These are phyloP conservation scores for Turritopsis dohrnii DNA, from an alignment of 30 jellyfish, hydroid and myxozoan species.

Conservation along the genomic window DNA sequence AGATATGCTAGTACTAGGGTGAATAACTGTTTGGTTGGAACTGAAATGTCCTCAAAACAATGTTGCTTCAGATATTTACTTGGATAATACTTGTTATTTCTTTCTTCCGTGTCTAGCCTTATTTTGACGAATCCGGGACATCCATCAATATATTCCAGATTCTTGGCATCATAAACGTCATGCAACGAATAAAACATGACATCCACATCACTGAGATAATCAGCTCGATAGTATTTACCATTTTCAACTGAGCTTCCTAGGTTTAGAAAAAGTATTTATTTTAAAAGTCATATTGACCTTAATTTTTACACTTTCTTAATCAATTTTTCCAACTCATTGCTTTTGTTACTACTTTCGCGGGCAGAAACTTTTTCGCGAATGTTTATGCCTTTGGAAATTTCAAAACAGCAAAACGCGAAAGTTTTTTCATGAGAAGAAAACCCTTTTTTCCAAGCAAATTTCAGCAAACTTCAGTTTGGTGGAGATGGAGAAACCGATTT, in stretches of 20 bases:
- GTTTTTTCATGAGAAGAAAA: too few relatives aligned
- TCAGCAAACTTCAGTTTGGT: too few relatives aligned
- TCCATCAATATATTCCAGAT: background rate
- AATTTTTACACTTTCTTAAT: background rate
- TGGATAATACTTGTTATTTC: background rate
- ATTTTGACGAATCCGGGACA: slow-evolving; percentile 1
- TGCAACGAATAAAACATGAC: slow-evolving; percentile 1
- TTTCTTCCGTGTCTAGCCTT: background rate
- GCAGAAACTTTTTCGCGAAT: background rate
- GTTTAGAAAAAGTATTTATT: background rate
- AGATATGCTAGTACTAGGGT: background rate
- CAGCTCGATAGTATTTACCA: slow-evolving; percentile 1
- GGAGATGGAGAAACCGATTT: too few relatives aligned
- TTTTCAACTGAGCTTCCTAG: background rate
- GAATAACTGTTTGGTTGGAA: background rate
- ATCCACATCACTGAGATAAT: slow-evolving; percentile 5
- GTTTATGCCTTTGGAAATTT: background rate
- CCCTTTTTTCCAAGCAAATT: too few relatives aligned
- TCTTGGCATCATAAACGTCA: background rate
- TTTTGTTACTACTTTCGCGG: background rate
- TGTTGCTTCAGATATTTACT: background rate
- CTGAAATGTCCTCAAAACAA: background rate
- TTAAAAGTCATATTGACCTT: background rate
- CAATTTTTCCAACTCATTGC: background rate
- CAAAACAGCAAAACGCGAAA: background rate